Evolutionary conservation across 1,140 invertebrate species (phyloP).

Genomic region (Polypedilum pembai): DNA sequence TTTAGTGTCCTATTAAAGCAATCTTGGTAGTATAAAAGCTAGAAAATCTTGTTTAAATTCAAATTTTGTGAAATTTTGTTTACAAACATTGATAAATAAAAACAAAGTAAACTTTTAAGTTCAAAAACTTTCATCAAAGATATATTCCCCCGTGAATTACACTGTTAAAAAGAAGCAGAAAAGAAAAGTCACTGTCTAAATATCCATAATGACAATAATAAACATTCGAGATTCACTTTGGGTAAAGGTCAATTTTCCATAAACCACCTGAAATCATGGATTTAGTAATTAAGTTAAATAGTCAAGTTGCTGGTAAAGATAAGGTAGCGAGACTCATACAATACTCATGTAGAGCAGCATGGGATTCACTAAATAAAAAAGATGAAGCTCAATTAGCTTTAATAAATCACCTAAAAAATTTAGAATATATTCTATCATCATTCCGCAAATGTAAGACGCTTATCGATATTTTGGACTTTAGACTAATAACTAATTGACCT

Average conservation of each 20-base stretch:
- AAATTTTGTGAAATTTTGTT: background rate
- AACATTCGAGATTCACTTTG: background rate
- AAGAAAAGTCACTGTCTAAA: background rate
- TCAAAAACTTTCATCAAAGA: background rate
- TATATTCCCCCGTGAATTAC: too few species aligned
- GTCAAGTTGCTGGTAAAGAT: conserved; percentile 53
- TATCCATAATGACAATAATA: background rate
- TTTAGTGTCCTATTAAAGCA: too few species aligned
- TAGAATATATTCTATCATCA: conserved; percentile 62
- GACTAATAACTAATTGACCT: conserved; percentile 31
- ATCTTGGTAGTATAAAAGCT: too few species aligned
- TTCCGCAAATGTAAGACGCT: conserved; percentile 58
- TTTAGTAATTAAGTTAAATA: conserved; percentile 51
- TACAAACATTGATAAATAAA: background rate
- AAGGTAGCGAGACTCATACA: conserved; percentile 59
- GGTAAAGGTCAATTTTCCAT: conserved; percentile 21
- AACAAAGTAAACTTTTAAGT: background rate
- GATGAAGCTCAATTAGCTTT: conserved; percentile 45
- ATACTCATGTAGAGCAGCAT: conserved; percentile 58
- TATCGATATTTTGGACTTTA: conserved; percentile 27
- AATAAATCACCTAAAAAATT: conserved; percentile 55
- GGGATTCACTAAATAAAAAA: conserved; percentile 53
- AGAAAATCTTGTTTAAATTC: too few species aligned
- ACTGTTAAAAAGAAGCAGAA: background rate
- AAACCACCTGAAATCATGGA: conserved; percentile 49